Base-by-base conservation (phyloP, 2,797 vertebrate genomes). In the Hylomyscus alleni region DNA sequence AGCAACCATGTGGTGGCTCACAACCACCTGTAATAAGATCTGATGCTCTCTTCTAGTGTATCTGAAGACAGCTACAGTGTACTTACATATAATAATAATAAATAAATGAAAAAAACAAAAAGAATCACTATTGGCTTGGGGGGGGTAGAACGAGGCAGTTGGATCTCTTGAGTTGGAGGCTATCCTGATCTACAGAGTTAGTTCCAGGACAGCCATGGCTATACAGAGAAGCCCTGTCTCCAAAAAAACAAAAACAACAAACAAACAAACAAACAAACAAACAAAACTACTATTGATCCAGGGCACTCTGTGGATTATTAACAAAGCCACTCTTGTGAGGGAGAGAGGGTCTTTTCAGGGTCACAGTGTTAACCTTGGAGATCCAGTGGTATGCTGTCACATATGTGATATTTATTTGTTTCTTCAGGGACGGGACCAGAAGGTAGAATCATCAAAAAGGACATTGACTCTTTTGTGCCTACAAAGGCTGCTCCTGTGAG, bases 361-460 rank as follows among this genome's bases (percentile, higher is more conserved):
- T 82, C 37, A 75, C 13, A 29, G 31, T 90, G 67, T 62, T 84
- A 34, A 56, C 50, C 11, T 78, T 62, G 75, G 93, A 67, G 44
- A 72, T 29, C 26, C 26, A 75, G 0, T 2, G 44, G 34, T 78
- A 6, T 54, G 6, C 34, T 72, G 2, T 86, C 77, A 24, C 8
- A 4, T 62, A 0, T 67, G 6, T 90, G 40, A 15, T 65, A 20
- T 86, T 85, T 86, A 15, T 67, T 12, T 97, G 24, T 78, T 86
- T 52, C 5, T 91, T 92, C 86, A 99, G 99, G 99, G 84, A 99
- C 99, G 47, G 99, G 99, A 96, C 99, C 99, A 91, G 99, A 99
- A 69, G 99, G 99, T 56, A 99, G 99, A 96, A 98, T 99, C 97
- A 99, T 99, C 93, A 99, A 99, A 98, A 99, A 99, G 97, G 99